Evolutionary conservation across 2,797 vertebrate genomes (phyloP).

Genomic region (Selene dorsalis): DNA sequence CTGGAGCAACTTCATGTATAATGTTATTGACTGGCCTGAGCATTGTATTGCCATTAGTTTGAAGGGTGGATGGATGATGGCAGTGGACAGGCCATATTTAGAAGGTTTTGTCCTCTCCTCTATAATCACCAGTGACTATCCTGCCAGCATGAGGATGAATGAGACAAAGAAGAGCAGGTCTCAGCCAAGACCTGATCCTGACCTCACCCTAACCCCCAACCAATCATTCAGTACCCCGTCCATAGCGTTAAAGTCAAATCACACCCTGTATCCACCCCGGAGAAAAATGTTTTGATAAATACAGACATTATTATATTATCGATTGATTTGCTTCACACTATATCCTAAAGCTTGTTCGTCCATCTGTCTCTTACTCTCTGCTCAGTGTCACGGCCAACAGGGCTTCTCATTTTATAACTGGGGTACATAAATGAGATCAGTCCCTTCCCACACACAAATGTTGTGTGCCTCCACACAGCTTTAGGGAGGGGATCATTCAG

Average conservation of each 20-base stretch:
- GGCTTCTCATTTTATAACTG: constrained; percentile 12
- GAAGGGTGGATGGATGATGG: neutral
- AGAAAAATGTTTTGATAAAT: neutral
- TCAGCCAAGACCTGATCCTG: neutral
- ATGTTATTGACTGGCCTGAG: too few relatives aligned
- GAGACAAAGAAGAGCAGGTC: constrained; percentile 4
- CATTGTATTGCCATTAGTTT: neutral
- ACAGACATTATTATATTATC: neutral
- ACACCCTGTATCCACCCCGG: too few relatives aligned
- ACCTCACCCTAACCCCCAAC: neutral
- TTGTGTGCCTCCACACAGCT: constrained; percentile 7
- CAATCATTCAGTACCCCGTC: neutral
- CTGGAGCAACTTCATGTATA: too few relatives aligned
- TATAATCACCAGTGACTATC: neutral
- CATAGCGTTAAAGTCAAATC: too few relatives aligned
- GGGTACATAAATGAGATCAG: constrained; percentile 30
- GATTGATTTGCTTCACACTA: neutral
- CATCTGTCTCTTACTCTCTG: neutral
- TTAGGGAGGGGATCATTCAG: constrained; percentile 39
- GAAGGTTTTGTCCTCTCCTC: too few relatives aligned
- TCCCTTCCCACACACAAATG: constrained; percentile 2
- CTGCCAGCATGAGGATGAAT: neutral
- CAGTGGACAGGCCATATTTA: too few relatives aligned
- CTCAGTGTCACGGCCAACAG: constrained; percentile 13
- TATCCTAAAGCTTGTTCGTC: neutral